phyloP scores from a whole-genome alignment of 2,113 vertebrate species.

The Mungos mungo region DNA sequence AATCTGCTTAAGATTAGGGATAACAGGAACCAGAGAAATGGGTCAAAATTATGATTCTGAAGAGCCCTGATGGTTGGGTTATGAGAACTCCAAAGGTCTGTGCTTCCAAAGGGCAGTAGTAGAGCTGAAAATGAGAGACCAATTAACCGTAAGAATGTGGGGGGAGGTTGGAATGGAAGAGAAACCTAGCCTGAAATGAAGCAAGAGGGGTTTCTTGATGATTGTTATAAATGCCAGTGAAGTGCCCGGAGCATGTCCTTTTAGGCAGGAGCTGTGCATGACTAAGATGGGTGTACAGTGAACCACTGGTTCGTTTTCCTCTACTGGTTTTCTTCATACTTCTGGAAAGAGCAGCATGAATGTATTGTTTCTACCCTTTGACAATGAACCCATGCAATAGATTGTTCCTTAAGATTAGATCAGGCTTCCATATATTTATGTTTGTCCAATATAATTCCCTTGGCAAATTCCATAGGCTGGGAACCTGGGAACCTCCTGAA shows the following conservation, averaged over 20 bases:
- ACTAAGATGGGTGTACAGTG: not conserved
- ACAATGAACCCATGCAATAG: not conserved
- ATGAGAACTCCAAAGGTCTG: not conserved
- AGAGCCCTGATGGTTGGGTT: not conserved
- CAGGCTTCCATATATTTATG: not conserved
- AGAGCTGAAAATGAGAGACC: not conserved
- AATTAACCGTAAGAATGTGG: not conserved
- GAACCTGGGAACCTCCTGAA: not conserved
- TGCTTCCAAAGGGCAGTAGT: not conserved
- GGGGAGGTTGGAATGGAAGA: not conserved
- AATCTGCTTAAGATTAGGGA: not conserved
- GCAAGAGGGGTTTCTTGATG: rapidly evolving
- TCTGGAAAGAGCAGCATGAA: not conserved
- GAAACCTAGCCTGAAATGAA: not conserved
- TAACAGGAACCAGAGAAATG: not conserved
- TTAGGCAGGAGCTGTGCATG: not conserved
- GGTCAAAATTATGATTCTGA: not conserved
- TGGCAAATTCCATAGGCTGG: not conserved
- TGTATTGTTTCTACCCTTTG: not conserved
- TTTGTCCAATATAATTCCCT: not conserved
- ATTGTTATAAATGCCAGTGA: not conserved
- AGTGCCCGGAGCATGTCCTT: not conserved
- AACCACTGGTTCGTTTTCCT: not conserved
- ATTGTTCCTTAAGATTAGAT: not conserved
- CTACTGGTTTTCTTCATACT: not conserved